Conservation (phyloP, 2,888 invertebrate species). For the Cheilosia grossa region DNA sequence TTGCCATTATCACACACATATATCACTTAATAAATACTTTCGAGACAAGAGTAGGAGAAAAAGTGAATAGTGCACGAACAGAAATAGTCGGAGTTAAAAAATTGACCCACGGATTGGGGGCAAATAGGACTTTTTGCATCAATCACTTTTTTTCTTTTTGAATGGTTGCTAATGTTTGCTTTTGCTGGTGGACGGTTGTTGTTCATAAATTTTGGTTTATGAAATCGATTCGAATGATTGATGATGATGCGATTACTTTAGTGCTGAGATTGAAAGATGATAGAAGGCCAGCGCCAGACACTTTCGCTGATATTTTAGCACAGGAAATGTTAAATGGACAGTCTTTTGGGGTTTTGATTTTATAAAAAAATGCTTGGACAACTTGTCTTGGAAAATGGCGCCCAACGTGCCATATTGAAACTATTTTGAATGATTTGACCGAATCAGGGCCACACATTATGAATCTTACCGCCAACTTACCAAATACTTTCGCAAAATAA, state of each 20-base stretch:
- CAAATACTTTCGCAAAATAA: no score
- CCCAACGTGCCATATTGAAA: not conserved
- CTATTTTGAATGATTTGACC: no score
- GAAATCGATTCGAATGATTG: constrained; percentile 59
- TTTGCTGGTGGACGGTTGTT: constrained; percentile 14
- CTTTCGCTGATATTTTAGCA: not conserved
- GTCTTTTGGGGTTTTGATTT: not conserved
- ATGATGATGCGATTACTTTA: constrained; percentile 48
- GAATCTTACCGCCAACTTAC: no score
- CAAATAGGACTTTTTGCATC: constrained; percentile 54
- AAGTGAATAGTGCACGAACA: constrained; percentile 6
- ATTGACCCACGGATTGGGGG: constrained; percentile 43
- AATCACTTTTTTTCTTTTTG: constrained; percentile 40
- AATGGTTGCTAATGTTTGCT: not conserved
- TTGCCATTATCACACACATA: constrained; percentile 40
- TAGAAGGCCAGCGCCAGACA: constrained; percentile 1
- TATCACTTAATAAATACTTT: constrained; percentile 34
- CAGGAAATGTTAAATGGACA: not conserved
- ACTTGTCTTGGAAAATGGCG: not conserved
- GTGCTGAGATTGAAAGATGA: constrained; percentile 30
- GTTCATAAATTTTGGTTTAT: constrained; percentile 36
- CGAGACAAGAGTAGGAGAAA: constrained; percentile 6
- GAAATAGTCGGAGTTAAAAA: constrained; percentile 25
- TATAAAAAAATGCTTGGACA: not conserved
- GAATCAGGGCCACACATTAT: no score